These are phyloP conservation scores for Resseliella maxima DNA, from an alignment of 2,888 invertebrate species.

Conservation along the genomic window DNA sequence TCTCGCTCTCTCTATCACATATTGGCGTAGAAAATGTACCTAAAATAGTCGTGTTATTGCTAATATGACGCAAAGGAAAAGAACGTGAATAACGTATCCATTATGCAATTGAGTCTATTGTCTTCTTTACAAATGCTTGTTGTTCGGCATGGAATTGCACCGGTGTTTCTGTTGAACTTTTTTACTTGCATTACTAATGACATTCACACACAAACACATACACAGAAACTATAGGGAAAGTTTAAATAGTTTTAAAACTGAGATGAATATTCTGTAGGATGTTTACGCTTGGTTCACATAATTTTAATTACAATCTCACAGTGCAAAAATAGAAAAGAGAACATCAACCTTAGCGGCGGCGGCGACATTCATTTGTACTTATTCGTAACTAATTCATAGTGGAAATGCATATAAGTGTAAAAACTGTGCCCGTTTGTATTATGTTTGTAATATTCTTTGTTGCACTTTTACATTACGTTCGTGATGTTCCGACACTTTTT, in stretches of 20 bases:
- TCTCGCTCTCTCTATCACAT: not conserved
- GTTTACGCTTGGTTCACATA: constrained; percentile 49
- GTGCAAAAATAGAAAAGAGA: constrained; percentile 53
- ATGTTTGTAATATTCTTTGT: not conserved
- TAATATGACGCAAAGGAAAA: not conserved
- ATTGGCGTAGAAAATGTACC: not conserved
- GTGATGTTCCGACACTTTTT: not conserved
- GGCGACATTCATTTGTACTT: constrained; percentile 26
- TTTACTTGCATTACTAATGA: constrained; percentile 29
- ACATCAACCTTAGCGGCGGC: constrained; percentile 48
- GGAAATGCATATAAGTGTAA: constrained; percentile 35
- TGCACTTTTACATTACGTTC: constrained; percentile 6
- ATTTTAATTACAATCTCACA: constrained; percentile 48
- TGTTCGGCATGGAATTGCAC: constrained; percentile 26
- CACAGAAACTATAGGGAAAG: not conserved
- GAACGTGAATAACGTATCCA: constrained; percentile 18
- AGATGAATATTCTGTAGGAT: not conserved
- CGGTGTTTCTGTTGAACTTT: not conserved
- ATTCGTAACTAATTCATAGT: constrained; percentile 28
- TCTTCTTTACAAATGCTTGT: constrained; percentile 12
- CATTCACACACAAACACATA: not conserved
- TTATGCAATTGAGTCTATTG: constrained; percentile 24
- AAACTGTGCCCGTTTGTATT: constrained; percentile 1
- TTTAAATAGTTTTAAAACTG: constrained; percentile 43
- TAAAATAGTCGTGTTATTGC: not conserved